Percentiles rank a stretch among this genome's conserved stretches.
Conservation (phyloP, 2,113 vertebrate genomes). For the Platanista minor region DNA sequence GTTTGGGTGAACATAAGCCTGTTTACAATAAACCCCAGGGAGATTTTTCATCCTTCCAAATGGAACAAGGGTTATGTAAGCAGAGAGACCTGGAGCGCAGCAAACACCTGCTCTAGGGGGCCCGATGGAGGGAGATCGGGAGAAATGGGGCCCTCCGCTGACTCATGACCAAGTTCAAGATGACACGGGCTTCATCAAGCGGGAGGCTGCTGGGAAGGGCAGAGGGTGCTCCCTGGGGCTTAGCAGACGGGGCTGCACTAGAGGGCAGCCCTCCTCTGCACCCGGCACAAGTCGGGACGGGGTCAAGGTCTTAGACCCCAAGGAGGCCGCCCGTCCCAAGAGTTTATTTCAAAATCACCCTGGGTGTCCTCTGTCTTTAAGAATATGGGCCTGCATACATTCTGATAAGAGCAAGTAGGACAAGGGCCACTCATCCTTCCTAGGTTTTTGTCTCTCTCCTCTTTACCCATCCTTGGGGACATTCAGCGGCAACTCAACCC, state of each 20-base stretch:
- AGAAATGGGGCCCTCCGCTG: conserved; percentile 34
- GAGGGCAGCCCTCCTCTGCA: not conserved
- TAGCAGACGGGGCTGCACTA: not conserved
- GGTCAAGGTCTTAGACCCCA: accelerated
- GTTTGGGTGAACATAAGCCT: conserved; percentile 82
- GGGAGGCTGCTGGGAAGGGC: not conserved
- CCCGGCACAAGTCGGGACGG: accelerated
- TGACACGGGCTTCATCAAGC: conserved; percentile 33
- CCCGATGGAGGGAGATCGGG: conserved; percentile 58
- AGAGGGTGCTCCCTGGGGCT: not conserved
- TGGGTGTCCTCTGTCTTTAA: not conserved
- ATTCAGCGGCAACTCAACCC: accelerated
- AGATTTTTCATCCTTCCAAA: conserved; percentile 88
- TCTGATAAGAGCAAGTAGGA: not conserved
- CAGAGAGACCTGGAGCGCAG: conserved; percentile 88
- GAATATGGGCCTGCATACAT: accelerated
- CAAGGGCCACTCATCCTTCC: too few species aligned
- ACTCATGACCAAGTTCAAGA: conserved; percentile 69
- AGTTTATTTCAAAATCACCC: not conserved
- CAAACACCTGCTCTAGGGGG: conserved; percentile 88
- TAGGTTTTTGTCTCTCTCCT: too few species aligned
- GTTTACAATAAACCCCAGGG: conserved; percentile 84
- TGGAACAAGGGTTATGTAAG: conserved; percentile 90
- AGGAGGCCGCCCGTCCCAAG: not conserved
- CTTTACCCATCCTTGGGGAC: not conserved